Percentiles rank a stretch among this genome's conserved stretches.
Conservation (phyloP, 1,140 invertebrate species). For the Babylonia areolata region DNA sequence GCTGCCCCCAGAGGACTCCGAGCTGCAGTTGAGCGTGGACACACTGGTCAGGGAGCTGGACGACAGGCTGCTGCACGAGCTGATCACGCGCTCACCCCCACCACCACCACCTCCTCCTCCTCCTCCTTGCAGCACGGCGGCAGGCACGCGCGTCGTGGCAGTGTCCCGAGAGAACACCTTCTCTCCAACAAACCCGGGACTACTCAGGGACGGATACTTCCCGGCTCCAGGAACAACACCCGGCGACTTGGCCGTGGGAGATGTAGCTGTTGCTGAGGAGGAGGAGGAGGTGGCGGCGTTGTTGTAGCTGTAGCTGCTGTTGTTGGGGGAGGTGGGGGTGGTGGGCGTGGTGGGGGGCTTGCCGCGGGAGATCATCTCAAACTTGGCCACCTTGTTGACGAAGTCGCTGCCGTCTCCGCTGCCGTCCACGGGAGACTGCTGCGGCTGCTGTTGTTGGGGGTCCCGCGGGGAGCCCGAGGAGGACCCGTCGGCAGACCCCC, state of each 20-base stretch:
- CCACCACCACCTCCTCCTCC: constrained; percentile 37
- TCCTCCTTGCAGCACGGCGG: constrained; percentile 55
- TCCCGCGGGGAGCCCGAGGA: constrained; percentile 50
- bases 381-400: constrained; percentile 71
- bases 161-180: constrained; percentile 74
- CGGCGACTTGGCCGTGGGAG: not conserved
- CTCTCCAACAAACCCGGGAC: constrained; percentile 63
- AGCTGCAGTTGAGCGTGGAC: constrained; percentile 61
- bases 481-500: constrained; percentile 39
- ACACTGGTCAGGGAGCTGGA: constrained; percentile 67
- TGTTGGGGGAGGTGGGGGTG: constrained; percentile 41
- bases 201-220: not conserved
- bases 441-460: constrained; percentile 44
- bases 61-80: constrained; percentile 62
- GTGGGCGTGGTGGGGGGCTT: constrained; percentile 49
- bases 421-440: too few species aligned
- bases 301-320: too few species aligned
- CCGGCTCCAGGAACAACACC: constrained; percentile 19
- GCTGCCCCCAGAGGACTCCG: constrained; percentile 50
- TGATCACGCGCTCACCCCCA: constrained; percentile 48
- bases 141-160: constrained; percentile 69
- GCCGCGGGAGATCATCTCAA: constrained; percentile 71
- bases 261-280: not conserved
- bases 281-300: constrained; percentile 41
- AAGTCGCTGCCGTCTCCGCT: constrained; percentile 72